These are phyloP conservation scores for Glossophaga mutica DNA, from an alignment of 2,797 vertebrate genomes.

Conservation along the genomic window DNA sequence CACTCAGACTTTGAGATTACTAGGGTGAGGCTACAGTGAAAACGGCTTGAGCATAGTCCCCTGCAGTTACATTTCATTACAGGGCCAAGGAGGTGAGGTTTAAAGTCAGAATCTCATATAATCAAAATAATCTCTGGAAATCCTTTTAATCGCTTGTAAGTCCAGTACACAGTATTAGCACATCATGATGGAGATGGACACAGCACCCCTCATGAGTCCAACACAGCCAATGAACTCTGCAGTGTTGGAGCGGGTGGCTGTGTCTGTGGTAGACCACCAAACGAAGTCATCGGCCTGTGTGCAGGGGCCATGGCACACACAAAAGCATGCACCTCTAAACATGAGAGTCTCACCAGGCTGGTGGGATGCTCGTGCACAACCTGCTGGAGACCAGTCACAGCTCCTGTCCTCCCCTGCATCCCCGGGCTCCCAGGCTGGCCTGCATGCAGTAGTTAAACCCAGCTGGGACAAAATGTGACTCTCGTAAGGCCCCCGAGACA, in stretches of 20 bases:
- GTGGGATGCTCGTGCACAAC: rapidly evolving
- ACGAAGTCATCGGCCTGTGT: not conserved
- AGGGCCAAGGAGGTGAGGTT: not conserved
- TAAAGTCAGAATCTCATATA: not conserved
- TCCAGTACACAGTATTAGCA: not conserved
- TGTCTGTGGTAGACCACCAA: not conserved
- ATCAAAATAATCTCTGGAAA: not conserved
- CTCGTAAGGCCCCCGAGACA: not conserved
- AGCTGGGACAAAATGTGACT: not conserved
- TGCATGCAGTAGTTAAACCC: not conserved
- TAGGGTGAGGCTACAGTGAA: not conserved
- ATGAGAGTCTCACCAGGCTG: not conserved
- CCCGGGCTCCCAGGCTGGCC: not conserved
- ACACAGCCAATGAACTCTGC: not conserved
- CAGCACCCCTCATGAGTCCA: not conserved
- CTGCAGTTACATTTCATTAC: not conserved
- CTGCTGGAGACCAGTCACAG: not conserved
- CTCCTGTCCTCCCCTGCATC: too few relatives aligned
- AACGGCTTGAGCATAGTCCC: not conserved
- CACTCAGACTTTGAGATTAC: not conserved
- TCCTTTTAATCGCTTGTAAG: not conserved
- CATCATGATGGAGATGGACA: not conserved
- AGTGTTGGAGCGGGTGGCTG: not conserved
- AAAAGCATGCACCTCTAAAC: not conserved
- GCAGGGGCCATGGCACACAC: not conserved